Base-by-base conservation (phyloP, 2,113 vertebrate genomes). In the Sporophila hypoxantha region DNA sequence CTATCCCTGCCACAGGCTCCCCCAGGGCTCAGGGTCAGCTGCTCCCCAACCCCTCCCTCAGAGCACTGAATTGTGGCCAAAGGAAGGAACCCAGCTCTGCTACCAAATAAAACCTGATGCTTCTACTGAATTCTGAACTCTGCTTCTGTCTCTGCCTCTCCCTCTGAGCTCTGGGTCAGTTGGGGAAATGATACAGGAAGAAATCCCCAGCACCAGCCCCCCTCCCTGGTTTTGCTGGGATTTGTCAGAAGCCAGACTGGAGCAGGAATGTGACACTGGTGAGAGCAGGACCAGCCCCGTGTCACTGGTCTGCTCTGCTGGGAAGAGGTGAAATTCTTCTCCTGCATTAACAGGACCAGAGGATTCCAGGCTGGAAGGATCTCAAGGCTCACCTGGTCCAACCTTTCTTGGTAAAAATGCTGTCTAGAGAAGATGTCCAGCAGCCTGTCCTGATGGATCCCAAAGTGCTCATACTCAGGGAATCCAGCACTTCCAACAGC, bases 101-200 rank as follows among this genome's bases (percentile, higher is more conserved):
- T 57, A 17, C 49, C 53, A 34, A 95, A 93, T 95, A 93, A 94
- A 94, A 62, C 6, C 47, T 52, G 42, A 50, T 5, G 5, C 34
- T 78, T 53, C 22, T 50, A 12, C 44, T 59, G 42, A 57, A 21
- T 41, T 18, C 59, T 55, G 68, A 66, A 4, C 12, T 78, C 17
- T 81, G 50, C 26, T 76, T 44, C 49, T 16, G 4, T 18, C 46
- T 32, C 39, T 37, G 20, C 37, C 10, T 34, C 47, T 36, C 36
- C 25, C 34, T 62, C 52, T 5, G 9, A 7, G 15, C 10, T 53
- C 10, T 56, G 67, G 37, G 36, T 12, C 46, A 32, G 11, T 0
- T 8, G n/a, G 26, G 39, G 36, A 47, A 68, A 82, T 0, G 1
- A 17, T 1, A 13, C 3, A 50, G 70, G 39, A 76, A 12, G 26